Base-by-base conservation (phyloP, 2,797 vertebrate genomes). In the Premnoplex brunnescens region DNA sequence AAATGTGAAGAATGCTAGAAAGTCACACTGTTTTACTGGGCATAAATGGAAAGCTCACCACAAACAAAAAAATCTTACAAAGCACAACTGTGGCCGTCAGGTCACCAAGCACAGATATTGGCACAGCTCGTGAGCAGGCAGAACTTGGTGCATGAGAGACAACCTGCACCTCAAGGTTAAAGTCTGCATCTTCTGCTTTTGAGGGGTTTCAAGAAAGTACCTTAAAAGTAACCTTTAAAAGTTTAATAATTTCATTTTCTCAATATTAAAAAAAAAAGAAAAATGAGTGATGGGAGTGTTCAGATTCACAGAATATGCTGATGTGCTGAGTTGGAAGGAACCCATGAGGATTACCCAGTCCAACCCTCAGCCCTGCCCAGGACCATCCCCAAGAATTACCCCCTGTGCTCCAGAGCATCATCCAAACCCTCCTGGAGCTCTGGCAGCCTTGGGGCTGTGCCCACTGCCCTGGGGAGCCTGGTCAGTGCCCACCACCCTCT, bases 51-150 rank as follows among this genome's bases (percentile, higher is more conserved):
- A 37, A 37, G 7, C 14, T 9, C 56, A 16, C 6, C 41, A 78
- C 16, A 2, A 30, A 54, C 3, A 32, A 63, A 66, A 43, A 8
- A 39, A 12, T 3, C 44, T n/a, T 30, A 43, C 12, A 17, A 72
- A 59, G 39, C 8, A 85, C 26, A 85, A 44, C 17, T 2, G 10
- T n/a, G 22, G 14, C 27, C 39, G 55, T 41, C 28, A 46, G 55
- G 21, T 66, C 19, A 14, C 20, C 0, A 0, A 24, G 20, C 2
- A 2, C 21, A 36, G 20, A 18, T 11, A 28, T 2, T 26, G 46
- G 54, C 92, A 72, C 8, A 49, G 27, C 14, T 26, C 28, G 12
- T 2, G 10, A 85, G 23, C 28, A 69, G 21, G 34, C 11, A 81
- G 52, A 89, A 91, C 7, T 64, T 66, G 63, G 74, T 79, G 28